Evolutionary conservation across 1,140 invertebrate genomes (phyloP), one percentile per base, ranked within the genome.

Genomic region (Neomicropteryx cornuta): DNA sequence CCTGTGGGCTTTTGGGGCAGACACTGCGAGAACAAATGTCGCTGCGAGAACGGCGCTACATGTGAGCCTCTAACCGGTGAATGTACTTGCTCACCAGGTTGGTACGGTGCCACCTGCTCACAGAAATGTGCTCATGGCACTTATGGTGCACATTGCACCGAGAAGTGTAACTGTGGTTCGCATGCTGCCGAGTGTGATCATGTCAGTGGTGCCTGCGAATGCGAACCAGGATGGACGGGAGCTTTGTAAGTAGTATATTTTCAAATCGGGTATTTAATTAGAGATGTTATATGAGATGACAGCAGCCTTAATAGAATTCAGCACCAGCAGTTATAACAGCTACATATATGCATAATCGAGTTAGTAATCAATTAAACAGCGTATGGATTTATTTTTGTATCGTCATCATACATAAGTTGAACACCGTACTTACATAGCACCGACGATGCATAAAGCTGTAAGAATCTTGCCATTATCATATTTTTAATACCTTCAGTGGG

Each of bases 131-230:
- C 76, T 1, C 56, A 70, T 8, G 78, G 77, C 19, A 72, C 62
- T 18, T 93, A 76, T 71, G 88, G 88, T n/a, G 59, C 68, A 30
- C 45, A 79, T 36, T 97, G 93, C 55, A 68, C 69, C 5, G 57
- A 77, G 36, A 52, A 58, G 3, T 98, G 95, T 58, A 77, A 83
- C 38, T 98, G 94, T 60, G 79, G 79, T 52, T 95, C 97, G 58
- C 79, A 79, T 27, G 87, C 77, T 0, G 66, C 68, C 0, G 72
- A 77, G 31, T 93, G 88, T 48, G 61, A 91, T 62, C 79, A 83
- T 27, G 72, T 83, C 2, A 81, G 71, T 18, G 84, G 84, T 0
- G 58, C 55, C 0, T 69, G 63, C 36, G 70, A 77, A 29, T 94
- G 90, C 53, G 62, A 62, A 4, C 48, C 60, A 2, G 94, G 91